Evolutionary conservation across 2,797 vertebrate genomes (phyloP), one percentile per base, ranked within the genome.

Genomic region (Lithobates pipiens): DNA sequence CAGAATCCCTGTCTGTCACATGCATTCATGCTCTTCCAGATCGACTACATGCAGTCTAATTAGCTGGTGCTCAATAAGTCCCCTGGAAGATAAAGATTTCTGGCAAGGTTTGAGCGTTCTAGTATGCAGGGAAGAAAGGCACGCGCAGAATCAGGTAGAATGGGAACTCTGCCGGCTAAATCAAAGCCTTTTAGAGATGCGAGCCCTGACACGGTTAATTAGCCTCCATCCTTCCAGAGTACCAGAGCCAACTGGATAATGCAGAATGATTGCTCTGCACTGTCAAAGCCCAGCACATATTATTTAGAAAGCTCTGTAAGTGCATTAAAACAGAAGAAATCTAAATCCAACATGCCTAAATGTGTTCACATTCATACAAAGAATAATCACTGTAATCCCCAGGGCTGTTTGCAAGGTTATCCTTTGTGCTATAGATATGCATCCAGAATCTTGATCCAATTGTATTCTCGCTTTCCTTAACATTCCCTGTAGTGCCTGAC

Each of bases 241-340:
- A 69, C 23, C 27, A 69, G 71, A 87, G 86, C 86, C 86, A 87
- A 87, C 81, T 80, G 86, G 86, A 87, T 83, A 87, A 87, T 84
- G 81, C 81, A 76, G 81, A 80, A 80, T 83, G 86, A 87, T 87
- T 87, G 86, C 81, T 75, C n/a, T 34, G 65, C 77, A 75, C 81
- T 80, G 85, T 86, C 80, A 86, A 74, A 80, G 77, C 86, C 80
- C 63, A 46, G 70, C 61, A 76, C 81, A 76, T 80, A 76, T 84
- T 86, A 86, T 87, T 80, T 87, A 80, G 81, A 84, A 84, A 75
- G 85, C 84, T 75, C 78, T 70, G 76, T 27, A 81, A 80, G 77
- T 69, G 77, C 84, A 81, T 85, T 81, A 80, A 85, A 85, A 73
- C 79, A 86, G 39, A 77, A 70, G 80, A 86, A 86, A 86, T 77